These are phyloP conservation scores for Callorhinus ursinus DNA, from an alignment of 2,113 vertebrate species.

Conservation along the genomic window DNA sequence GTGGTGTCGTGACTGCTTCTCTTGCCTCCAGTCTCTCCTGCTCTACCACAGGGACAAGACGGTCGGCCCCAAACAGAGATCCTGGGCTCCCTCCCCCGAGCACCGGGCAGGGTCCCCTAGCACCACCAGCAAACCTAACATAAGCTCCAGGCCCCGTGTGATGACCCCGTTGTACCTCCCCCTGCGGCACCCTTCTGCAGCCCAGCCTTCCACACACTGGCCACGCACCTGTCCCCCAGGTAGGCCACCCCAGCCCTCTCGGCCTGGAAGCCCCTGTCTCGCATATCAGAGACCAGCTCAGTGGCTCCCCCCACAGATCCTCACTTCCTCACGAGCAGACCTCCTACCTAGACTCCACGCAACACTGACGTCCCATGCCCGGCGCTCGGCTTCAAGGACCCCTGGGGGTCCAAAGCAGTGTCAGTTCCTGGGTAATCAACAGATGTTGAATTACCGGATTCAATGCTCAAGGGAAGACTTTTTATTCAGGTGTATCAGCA, in stretches of 20 bases:
- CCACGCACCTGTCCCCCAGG: fast-evolving
- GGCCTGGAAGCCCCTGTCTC: neutral
- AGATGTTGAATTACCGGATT: neutral
- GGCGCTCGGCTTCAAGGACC: neutral
- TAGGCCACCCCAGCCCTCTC: fast-evolving
- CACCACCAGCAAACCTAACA: neutral
- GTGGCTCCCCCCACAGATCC: fast-evolving
- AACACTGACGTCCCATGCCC: fast-evolving
- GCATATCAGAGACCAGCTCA: fast-evolving
- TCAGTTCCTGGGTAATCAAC: neutral
- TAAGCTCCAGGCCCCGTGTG: fast-evolving
- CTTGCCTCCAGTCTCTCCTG: neutral
- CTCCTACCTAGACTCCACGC: fast-evolving
- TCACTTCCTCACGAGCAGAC: fast-evolving
- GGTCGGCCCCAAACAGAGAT: neutral
- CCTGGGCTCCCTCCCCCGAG: fast-evolving
- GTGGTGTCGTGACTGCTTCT: fast-evolving
- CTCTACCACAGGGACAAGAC: fast-evolving
- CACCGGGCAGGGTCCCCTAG: fast-evolving
- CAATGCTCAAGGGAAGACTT: no score
- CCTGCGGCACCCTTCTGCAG: fast-evolving
- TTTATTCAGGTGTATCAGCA: neutral
- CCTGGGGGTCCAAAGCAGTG: fast-evolving
- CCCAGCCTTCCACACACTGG: fast-evolving
- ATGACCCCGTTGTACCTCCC: fast-evolving